These are phyloP conservation scores for Drosophila pectinifera DNA, from an alignment of 1,140 invertebrate species.

Conservation along the genomic window DNA sequence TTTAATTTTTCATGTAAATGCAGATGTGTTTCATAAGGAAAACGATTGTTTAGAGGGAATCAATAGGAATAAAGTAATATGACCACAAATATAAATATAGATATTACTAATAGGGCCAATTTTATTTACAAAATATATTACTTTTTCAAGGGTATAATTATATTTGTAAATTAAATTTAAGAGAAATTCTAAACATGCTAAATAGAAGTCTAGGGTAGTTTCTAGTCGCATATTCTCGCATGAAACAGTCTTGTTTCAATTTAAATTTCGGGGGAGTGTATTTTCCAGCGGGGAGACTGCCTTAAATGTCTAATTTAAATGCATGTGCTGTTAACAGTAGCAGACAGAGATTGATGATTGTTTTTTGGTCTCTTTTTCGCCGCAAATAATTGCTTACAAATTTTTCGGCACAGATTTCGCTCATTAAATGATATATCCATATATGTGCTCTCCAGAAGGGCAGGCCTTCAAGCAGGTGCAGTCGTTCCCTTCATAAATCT, in stretches of 20 bases:
- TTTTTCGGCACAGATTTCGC: slow-evolving; percentile 48
- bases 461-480: slow-evolving; percentile 58
- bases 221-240: accelerated
- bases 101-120: too few relatives aligned
- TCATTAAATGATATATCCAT: slow-evolving; percentile 56
- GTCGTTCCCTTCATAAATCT: slow-evolving; percentile 64
- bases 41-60: accelerated
- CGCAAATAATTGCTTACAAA: slow-evolving; percentile 73
- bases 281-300: slow-evolving; percentile 29
- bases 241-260: not conserved
- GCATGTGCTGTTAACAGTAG: slow-evolving; percentile 82
- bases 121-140: too few relatives aligned
- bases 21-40: not conserved
- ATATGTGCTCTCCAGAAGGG: not conserved
- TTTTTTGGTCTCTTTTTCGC: slow-evolving; percentile 40
- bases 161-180: not conserved
- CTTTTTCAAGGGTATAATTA: too few relatives aligned
- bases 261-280: slow-evolving; percentile 15
- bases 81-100: too few relatives aligned
- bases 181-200: too few relatives aligned
- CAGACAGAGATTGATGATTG: slow-evolving; percentile 84
- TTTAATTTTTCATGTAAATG: too few relatives aligned
- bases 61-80: too few relatives aligned
- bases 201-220: not conserved
- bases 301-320: slow-evolving; percentile 85